Evolutionary conservation across 2,888 invertebrate genomes (phyloP).

Genomic region (Zygaena filipendulae): DNA sequence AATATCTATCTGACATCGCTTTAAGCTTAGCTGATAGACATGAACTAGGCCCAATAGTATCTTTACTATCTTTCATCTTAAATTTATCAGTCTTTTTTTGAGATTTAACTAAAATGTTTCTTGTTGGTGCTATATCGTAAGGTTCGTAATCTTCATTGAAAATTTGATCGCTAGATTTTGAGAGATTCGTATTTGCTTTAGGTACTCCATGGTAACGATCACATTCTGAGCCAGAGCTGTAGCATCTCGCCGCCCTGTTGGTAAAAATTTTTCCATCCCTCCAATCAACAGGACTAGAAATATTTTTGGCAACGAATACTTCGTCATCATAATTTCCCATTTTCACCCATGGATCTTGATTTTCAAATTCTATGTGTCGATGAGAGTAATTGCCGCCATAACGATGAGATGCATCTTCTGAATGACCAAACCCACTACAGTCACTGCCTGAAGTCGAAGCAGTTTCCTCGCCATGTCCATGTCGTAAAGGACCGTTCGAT

Average conservation of each 20-base stretch:
- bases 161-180: conserved; percentile 66
- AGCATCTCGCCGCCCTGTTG: conserved; percentile 52
- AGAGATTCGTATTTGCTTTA: conserved; percentile 52
- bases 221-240: conserved; percentile 62
- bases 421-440: conserved; percentile 60
- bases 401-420: conserved; percentile 46
- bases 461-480: conserved; percentile 55
- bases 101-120: conserved; percentile 32
- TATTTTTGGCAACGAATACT: conserved; percentile 50
- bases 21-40: conserved; percentile 76
- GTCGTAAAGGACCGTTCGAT: conserved; percentile 62
- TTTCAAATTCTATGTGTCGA: conserved; percentile 54
- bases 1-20: conserved; percentile 78
- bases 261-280: conserved; percentile 48
- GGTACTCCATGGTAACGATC: conserved; percentile 55
- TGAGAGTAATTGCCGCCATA: conserved; percentile 42
- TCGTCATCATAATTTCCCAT: conserved; percentile 59
- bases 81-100: conserved; percentile 61
- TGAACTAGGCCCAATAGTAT: conserved; percentile 63
- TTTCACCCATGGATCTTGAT: conserved; percentile 61
- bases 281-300: conserved; percentile 49
- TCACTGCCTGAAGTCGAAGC: conserved; percentile 64
- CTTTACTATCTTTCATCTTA: conserved; percentile 54
- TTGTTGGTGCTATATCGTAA: conserved; percentile 31
- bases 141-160: conserved; percentile 60